These are phyloP conservation scores for Cassiopea xamachana DNA, from an alignment of 30 jellyfish, hydroid and myxozoan species.

Conservation along the genomic window DNA sequence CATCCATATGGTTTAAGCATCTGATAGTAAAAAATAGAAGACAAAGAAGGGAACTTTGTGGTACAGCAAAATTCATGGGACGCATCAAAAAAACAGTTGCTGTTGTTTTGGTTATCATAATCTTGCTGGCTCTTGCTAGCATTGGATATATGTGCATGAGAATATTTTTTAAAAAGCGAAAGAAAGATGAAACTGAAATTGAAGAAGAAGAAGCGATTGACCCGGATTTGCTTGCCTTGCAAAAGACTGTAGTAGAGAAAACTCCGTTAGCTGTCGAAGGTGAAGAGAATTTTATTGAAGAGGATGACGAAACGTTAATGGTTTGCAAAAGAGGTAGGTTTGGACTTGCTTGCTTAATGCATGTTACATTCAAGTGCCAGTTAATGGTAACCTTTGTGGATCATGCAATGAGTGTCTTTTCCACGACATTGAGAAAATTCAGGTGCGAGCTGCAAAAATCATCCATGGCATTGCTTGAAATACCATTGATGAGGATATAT, in stretches of 20 bases:
- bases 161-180: background rate
- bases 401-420: constrained; percentile 18
- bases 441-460: constrained; percentile 44
- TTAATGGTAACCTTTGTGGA: background rate
- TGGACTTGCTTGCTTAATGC: background rate
- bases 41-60: background rate
- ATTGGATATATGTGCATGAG: constrained; percentile 23
- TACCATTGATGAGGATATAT: constrained; percentile 26
- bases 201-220: constrained; percentile 28
- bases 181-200: background rate
- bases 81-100: constrained; percentile 23
- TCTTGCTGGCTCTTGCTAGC: constrained; percentile 9
- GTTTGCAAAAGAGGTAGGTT: constrained; percentile 46
- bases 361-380: background rate
- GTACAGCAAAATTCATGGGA: constrained; percentile 6
- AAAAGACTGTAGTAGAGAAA: constrained; percentile 22
- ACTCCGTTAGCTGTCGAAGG: constrained; percentile 51
- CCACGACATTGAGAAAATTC: constrained; percentile 31
- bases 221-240: constrained; percentile 22
- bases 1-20: no score
- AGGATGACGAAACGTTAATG: constrained; percentile 25
- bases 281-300: background rate
- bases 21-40: background rate
- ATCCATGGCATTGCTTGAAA: constrained; percentile 22
- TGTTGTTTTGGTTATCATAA: constrained; percentile 7